Base-by-base conservation (phyloP, 1,140 invertebrate species). In the Trichonephila clavata region DNA sequence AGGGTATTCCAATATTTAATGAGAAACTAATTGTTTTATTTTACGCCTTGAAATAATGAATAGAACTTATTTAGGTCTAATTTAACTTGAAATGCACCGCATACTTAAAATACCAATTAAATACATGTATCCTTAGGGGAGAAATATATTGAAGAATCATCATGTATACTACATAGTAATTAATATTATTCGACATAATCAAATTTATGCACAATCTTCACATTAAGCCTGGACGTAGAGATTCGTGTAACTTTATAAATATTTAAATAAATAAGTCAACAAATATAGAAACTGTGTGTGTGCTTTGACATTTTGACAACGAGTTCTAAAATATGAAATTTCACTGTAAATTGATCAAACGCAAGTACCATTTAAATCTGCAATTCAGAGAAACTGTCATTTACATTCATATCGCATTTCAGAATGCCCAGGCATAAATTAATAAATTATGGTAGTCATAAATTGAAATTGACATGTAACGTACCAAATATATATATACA, bases 291-390 rank as follows among this genome's bases (percentile, higher is more conserved):
- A 32, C 18, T 27, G n/a, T n/a, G n/a, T n/a, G n/a, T n/a, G n/a
- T n/a, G 32, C 32, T 77, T 77, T 77, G 71, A 77, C 16, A 32
- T 39, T 77, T 39, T 77, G 71, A 77, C 71, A 77, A 77, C 4
- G 39, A 16, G 71, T 18, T 39, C 14, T 77, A 27, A 77, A 39
- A 27, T 71, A 71, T 32, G 68, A 24, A 71, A 27, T 16, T 27
- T 71, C 68, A 27, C 68, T 32, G 61, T 63, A 20, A 18, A 71
- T 71, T 16, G 68, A 71, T 71, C 68, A 71, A 71, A 71, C 5
- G 0, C 6, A n/a, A 27, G 24, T 32, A 27, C 68, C 68, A 71
- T 39, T 39, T 32, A 18, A 39, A 39, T 32, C 2, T 20, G 0
- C 27, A 32, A 16, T 20, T 77, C 13, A 39, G 71, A 32, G 71